These are phyloP conservation scores for Grammomys dolichurus DNA, from an alignment of 2,113 vertebrate genomes.

Conservation along the genomic window DNA sequence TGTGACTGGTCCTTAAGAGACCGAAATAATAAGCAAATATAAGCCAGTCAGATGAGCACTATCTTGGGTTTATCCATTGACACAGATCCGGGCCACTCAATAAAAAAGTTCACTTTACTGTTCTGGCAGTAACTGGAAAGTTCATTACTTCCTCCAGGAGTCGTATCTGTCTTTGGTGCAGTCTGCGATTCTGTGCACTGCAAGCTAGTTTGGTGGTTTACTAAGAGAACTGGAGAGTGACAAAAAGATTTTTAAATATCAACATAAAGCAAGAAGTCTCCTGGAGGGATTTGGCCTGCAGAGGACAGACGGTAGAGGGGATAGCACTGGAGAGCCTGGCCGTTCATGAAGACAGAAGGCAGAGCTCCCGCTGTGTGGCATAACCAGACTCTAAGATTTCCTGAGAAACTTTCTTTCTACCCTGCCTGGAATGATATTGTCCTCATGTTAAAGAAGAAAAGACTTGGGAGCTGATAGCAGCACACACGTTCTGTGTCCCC, in stretches of 20 bases:
- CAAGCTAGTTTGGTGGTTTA: rapidly evolving
- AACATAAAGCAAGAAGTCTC: rapidly evolving
- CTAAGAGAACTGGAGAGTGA: too few relatives aligned
- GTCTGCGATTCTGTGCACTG: not conserved
- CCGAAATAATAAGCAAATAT: not conserved
- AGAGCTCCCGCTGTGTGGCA: rapidly evolving
- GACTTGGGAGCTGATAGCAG: not conserved
- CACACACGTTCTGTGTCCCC: rapidly evolving
- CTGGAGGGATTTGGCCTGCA: rapidly evolving
- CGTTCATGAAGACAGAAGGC: rapidly evolving
- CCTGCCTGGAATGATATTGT: not conserved
- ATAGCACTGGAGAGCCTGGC: rapidly evolving
- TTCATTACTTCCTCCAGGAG: not conserved
- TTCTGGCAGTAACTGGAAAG: too few relatives aligned
- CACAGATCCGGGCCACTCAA: rapidly evolving
- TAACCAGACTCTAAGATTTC: not conserved
- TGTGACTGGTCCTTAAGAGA: rapidly evolving
- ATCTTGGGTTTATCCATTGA: not conserved
- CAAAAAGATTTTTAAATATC: not conserved
- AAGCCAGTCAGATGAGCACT: not conserved
- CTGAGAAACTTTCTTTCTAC: rapidly evolving
- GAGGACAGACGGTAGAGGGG: rapidly evolving
- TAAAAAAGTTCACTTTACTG: not conserved
- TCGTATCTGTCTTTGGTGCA: rapidly evolving
- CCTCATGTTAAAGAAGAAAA: not conserved